Evolutionary conservation across 2,113 vertebrate species (phyloP), one percentile per base, ranked within the genome.

Genomic region (Hemiprocne comata): DNA sequence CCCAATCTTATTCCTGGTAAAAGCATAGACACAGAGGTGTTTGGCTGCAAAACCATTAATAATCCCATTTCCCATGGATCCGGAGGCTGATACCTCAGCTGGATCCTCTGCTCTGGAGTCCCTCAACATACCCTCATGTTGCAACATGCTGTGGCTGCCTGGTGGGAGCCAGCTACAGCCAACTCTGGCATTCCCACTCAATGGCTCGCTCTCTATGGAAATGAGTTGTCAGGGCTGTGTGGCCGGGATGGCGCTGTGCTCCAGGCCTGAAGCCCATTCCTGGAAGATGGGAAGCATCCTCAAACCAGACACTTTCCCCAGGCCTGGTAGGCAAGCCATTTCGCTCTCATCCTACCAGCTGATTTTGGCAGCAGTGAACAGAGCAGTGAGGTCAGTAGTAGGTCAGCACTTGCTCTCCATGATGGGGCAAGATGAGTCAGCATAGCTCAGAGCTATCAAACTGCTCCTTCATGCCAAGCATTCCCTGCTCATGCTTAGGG

Each of bases 401-500:
- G 38, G 66, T 60, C 77, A n/a, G 61, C 3, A 3, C 15, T 60
- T 81, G 72, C 42, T 67, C 34, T 36, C 48, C 21, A 40, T 4
- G n/a, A 53, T 40, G 0, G 0, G 28, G 19, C 31, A 89, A 69
- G 57, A 42, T 0, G 5, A 55, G 58, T n/a, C 5, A 13, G 72
- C 55, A 44, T 10, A 76, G 75, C 14, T 2, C 87, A 62, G 58
- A 12, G 72, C 28, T 80, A 40, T 24, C 64, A 80, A 58, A 70
- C 15, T 19, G n/a, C 36, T 90, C 74, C 46, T 70, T 50, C 72
- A 19, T 12, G n/a, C n/a, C 67, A 66, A 42, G 24, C 26, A n/a
- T 25, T 84, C 50, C 64, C 72, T 86, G 72, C 14, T 64, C 8
- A 1, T 20, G 38, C n/a, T 58, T 70, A 58, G 87, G 87, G 85